A percentile compares a stretch with the other conserved stretches of the same genome.
phyloP scores from a whole-genome alignment of 92 coral and sea anemone genomes.

The Epizoanthus rinbou region DNA sequence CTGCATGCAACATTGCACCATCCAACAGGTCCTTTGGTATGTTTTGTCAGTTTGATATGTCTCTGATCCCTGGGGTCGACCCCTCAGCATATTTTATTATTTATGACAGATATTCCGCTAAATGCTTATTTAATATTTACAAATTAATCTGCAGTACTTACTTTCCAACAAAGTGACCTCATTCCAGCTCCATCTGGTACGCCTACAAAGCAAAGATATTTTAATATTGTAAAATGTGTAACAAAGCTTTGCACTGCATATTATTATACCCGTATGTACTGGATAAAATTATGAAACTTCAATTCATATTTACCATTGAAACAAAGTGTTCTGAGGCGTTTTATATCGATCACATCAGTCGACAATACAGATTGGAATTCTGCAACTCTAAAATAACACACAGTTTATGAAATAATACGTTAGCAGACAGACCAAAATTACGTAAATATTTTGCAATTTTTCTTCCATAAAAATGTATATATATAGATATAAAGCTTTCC shows the following conservation, averaged over 20 bases:
- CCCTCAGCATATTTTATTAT: no score
- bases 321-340: constrained; percentile 73
- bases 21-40: no score
- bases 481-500: no score
- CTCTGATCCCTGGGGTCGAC: no score
- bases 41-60: no score
- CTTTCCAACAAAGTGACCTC: constrained; percentile 96
- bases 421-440: background rate
- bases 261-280: no score
- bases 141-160: constrained; percentile 9
- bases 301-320: constrained; percentile 69
- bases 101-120: no score
- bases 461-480: no score
- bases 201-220: constrained; percentile 52
- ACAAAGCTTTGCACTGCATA: no score
- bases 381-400: constrained; percentile 66
- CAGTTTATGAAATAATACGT: background rate
- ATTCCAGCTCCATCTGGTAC: constrained; percentile 91
- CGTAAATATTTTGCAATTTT: constrained; percentile 9
- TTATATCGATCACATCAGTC: constrained; percentile 72
- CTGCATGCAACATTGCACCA: no score
- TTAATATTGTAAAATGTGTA: background rate
- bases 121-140: background rate
- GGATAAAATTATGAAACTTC: no score
- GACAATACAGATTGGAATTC: constrained; percentile 77